Evolutionary conservation across 2,888 invertebrate genomes (phyloP).

Genomic region (Argynnis bischoffii): DNA sequence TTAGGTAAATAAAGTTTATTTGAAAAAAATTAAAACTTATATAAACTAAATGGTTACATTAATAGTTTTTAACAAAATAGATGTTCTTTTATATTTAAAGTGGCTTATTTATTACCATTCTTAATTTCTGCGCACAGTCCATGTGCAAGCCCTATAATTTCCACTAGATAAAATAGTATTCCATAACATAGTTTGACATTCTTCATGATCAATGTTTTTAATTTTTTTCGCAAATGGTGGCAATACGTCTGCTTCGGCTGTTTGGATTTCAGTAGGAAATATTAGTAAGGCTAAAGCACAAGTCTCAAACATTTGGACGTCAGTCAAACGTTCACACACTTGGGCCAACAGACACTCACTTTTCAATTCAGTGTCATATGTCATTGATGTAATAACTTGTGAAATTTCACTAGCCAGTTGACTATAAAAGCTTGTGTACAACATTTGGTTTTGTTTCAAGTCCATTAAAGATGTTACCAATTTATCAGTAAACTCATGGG

Average conservation of each 20-base stretch:
- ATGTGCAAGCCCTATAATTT: no score
- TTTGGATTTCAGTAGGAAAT: neutral
- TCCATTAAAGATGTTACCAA: constrained; percentile 9
- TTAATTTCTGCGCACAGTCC: no score
- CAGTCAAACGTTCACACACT: constrained; percentile 1
- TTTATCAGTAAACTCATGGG: constrained; percentile 3
- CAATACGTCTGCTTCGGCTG: neutral
- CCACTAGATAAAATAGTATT: no score
- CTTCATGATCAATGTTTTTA: neutral
- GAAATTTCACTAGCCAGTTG: neutral
- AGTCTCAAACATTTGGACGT: neutral
- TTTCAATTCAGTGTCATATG: constrained; percentile 2
- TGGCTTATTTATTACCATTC: no score
- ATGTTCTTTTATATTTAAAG: no score
- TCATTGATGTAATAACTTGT: neutral
- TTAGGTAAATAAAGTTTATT: no score
- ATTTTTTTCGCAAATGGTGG: neutral
- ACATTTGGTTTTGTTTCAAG: constrained; percentile 22
- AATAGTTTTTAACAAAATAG: no score
- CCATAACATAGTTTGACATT: constrained; percentile 2
- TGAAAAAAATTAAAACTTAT: no score
- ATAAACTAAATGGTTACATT: no score
- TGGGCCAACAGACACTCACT: neutral
- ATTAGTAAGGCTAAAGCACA: neutral
- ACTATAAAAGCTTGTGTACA: constrained; percentile 13